phyloP scores from a whole-genome alignment of 1,140 invertebrate genomes.

The Aradophagus sp. region DNA sequence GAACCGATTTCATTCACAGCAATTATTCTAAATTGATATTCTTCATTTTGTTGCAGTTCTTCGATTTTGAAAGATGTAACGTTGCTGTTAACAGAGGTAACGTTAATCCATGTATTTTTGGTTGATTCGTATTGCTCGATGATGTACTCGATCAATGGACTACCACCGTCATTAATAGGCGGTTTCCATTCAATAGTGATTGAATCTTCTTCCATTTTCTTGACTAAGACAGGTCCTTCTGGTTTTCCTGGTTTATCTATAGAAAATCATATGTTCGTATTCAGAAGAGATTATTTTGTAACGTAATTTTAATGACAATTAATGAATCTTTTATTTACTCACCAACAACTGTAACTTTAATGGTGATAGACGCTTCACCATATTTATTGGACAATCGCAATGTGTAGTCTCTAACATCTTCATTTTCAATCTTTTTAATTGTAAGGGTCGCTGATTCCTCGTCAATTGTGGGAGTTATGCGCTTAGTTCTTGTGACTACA shows the following conservation, averaged over 20 bases:
- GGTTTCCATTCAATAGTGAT: slow-evolving; percentile 88
- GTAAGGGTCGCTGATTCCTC: slow-evolving; percentile 82
- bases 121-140: slow-evolving; percentile 86
- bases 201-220: slow-evolving; percentile 83
- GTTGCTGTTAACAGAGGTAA: slow-evolving; percentile 84
- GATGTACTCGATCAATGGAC: slow-evolving; percentile 85
- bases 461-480: slow-evolving; percentile 77
- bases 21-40: slow-evolving; percentile 90
- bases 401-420: slow-evolving; percentile 84
- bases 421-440: slow-evolving; percentile 83
- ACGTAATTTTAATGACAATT: too few species aligned
- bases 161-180: slow-evolving; percentile 85
- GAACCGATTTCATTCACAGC: slow-evolving; percentile 87
- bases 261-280: not conserved
- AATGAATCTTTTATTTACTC: slow-evolving; percentile 60
- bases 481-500: slow-evolving; percentile 79
- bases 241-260: slow-evolving; percentile 89
- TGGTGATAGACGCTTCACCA: slow-evolving; percentile 81
- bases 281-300: too few species aligned
- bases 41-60: slow-evolving; percentile 83
- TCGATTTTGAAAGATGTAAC: slow-evolving; percentile 84
- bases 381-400: slow-evolving; percentile 83
- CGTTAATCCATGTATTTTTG: slow-evolving; percentile 82
- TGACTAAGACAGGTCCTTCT: slow-evolving; percentile 83
- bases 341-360: slow-evolving; percentile 84